Percentiles rank a stretch among this genome's conserved stretches.
phyloP scores from a whole-genome alignment of 2,113 vertebrate genomes.

The Pheucticus melanocephalus region DNA sequence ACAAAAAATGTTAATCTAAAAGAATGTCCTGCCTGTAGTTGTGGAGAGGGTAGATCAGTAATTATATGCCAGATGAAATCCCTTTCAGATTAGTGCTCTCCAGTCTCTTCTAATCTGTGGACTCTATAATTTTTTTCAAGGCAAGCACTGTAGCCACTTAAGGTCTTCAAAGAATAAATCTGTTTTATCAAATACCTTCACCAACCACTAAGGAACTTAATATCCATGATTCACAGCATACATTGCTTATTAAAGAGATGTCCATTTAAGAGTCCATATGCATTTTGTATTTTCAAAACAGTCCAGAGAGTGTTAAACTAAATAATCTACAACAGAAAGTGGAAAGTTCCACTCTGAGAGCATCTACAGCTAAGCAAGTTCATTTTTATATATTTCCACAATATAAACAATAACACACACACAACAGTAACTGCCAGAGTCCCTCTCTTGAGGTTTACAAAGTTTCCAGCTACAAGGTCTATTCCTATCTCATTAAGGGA shows the following conservation, averaged over 20 bases:
- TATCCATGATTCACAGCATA: neutral
- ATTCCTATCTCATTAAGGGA: neutral
- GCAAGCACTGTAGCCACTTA: neutral
- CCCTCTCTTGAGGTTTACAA: neutral
- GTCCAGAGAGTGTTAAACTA: neutral
- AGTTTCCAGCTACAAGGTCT: constrained; percentile 10
- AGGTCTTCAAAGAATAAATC: neutral
- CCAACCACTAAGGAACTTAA: neutral
- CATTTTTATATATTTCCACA: neutral
- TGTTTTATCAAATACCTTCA: neutral
- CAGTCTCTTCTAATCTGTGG: neutral
- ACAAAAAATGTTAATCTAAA: neutral
- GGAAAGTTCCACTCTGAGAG: neutral
- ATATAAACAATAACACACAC: neutral
- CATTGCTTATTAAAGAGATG: neutral
- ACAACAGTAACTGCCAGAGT: neutral
- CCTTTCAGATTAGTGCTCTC: neutral
- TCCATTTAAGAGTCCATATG: neutral
- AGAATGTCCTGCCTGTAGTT: neutral
- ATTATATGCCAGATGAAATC: neutral
- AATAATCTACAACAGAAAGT: neutral
- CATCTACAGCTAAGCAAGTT: neutral
- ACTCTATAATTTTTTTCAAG: neutral
- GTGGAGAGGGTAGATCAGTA: neutral
- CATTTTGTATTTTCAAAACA: neutral